phyloP scores from a whole-genome alignment of 2,888 invertebrate species.

The Diaprepes abbreviatus region DNA sequence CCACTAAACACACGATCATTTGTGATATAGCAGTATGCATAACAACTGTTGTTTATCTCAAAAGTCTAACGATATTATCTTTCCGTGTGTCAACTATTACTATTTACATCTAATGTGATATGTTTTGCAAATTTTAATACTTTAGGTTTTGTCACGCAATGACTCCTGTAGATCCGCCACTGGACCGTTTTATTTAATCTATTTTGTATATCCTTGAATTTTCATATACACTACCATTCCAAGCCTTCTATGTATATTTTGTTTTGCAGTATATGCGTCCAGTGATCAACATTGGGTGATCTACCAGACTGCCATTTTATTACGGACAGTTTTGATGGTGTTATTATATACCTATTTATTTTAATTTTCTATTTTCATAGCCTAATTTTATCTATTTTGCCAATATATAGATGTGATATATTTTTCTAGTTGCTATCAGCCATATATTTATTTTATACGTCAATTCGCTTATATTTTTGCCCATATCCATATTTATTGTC shows the following conservation, averaged over 20 bases:
- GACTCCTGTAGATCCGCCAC: background rate
- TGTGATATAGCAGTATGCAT: no score
- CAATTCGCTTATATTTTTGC: conserved; percentile 5
- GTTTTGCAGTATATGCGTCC: conserved; percentile 1
- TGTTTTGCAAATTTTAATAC: no score
- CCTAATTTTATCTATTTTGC: background rate
- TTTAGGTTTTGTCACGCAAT: no score
- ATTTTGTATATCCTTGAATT: background rate
- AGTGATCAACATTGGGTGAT: background rate
- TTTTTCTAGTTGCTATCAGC: background rate
- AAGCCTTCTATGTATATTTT: background rate
- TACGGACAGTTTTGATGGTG: background rate
- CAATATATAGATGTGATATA: background rate
- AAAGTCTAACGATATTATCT: no score
- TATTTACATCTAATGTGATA: no score
- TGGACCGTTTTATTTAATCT: background rate
- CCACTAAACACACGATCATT: no score
- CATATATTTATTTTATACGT: background rate
- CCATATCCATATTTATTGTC: background rate
- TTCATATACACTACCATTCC: background rate
- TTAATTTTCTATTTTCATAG: conserved; percentile 1
- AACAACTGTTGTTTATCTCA: no score
- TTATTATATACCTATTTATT: background rate
- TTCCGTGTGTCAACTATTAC: no score
- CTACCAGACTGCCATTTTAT: background rate